These are phyloP conservation scores for Notospermus geniculatus DNA, from an alignment of 1,140 invertebrate species.

Conservation along the genomic window DNA sequence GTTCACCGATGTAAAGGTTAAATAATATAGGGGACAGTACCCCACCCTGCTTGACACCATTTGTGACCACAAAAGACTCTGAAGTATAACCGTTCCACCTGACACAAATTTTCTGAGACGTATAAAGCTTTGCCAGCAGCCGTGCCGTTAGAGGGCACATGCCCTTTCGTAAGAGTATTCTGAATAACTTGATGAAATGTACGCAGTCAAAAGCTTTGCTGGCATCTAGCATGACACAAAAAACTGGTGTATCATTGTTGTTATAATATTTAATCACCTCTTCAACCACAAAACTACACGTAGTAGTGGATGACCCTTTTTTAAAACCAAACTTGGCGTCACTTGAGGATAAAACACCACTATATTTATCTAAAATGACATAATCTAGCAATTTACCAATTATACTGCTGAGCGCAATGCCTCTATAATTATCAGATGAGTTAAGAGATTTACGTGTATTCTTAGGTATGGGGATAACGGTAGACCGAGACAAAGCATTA, in stretches of 20 bases:
- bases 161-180: neutral
- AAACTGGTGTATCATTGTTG: neutral
- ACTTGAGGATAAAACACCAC: too few relatives aligned
- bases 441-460: too few relatives aligned
- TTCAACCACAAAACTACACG: neutral
- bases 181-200: neutral
- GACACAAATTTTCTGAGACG: neutral
- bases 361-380: too few relatives aligned
- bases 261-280: slow-evolving; percentile 5
- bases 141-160: neutral
- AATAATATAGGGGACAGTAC: slow-evolving; percentile 3
- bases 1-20: neutral
- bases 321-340: neutral
- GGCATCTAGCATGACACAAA: neutral
- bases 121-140: neutral
- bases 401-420: too few relatives aligned
- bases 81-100: slow-evolving; percentile 2
- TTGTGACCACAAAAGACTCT: neutral
- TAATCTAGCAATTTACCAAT: too few relatives aligned
- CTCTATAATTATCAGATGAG: too few relatives aligned
- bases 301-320: neutral
- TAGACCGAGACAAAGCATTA: too few relatives aligned
- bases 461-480: too few relatives aligned
- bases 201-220: neutral
- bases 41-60: slow-evolving; percentile 1